Evolutionary conservation across 2,113 vertebrate species (phyloP), one percentile per base, ranked within the genome.

Genomic region (Crotalus horridus): DNA sequence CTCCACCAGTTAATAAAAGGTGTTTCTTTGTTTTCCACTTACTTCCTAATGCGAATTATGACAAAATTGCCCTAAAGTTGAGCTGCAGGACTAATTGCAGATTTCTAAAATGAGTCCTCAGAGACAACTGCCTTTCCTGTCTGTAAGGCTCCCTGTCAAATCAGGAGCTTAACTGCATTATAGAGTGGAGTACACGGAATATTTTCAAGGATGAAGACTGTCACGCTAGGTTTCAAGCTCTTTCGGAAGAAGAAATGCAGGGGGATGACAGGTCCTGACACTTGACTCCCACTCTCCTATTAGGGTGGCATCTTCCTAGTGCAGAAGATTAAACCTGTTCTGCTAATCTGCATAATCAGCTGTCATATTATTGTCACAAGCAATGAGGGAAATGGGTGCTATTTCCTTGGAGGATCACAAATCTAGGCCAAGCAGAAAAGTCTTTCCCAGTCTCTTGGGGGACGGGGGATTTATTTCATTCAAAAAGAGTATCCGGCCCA

Each of bases 71-170:
- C 59, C 92, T 89, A 59, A 86, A 89, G 39, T 74, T 43, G 92
- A 33, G 74, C 90, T 58, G 94, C 90, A 93, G 46, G 17, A 94
- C 4, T 94, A 94, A 93, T 94, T 95, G 43, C 89, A 95, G 94
- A 91, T 95, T 93, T 59, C 11, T 56, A 4, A 95, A 96, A 94
- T 90, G 55, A 92, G 51, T 46, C 58, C 26, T 91, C 33, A 58
- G 85, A 95, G 92, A 89, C 33, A 93, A 89, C 89, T 92, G 51
- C 85, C 93, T 94, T 92, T 3, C 53, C 2, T 39, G 29, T 94
- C 86, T 95, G 54, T 69, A 12, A 56, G 39, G 39, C 88, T 86
- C 81, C 93, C 46, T 93, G 46, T 93, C 61, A 97, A 94, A 91
- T 46, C 51, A 85, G 61, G 6, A 55, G 8, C 81, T 94, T 87